These are phyloP conservation scores for Hydrocynus forskahlii DNA, from an alignment of 2,797 vertebrate genomes.

Conservation along the genomic window DNA sequence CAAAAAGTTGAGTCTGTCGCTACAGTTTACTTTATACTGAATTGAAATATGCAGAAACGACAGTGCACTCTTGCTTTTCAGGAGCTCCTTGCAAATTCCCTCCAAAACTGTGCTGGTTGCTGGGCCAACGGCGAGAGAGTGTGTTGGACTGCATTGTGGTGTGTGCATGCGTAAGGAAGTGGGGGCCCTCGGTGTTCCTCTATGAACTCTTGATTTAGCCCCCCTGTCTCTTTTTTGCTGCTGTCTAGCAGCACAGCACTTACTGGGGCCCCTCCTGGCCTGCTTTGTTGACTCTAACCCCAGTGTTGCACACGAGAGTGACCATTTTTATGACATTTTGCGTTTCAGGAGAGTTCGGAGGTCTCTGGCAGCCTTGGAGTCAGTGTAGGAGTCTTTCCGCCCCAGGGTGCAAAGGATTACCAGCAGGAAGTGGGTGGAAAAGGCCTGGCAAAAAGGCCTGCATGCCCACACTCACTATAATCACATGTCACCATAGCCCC, in stretches of 20 bases:
- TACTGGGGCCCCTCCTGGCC: neutral
- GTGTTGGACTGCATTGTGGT: slow-evolving; percentile 77
- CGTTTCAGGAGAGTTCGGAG: slow-evolving; percentile 10
- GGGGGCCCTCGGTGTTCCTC: slow-evolving; percentile 63
- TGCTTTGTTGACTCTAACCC: neutral
- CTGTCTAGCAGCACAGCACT: slow-evolving; percentile 6
- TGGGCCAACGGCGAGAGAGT: slow-evolving; percentile 78
- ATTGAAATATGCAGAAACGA: neutral
- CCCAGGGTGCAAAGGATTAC: slow-evolving; percentile 15
- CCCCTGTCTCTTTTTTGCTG: neutral
- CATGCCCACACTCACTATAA: slow-evolving; percentile 19
- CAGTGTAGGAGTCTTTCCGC: slow-evolving; percentile 22
- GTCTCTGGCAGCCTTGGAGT: slow-evolving; percentile 15
- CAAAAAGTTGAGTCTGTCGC: neutral
- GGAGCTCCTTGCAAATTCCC: slow-evolving; percentile 38
- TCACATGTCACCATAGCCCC: slow-evolving; percentile 20
- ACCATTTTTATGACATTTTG: neutral
- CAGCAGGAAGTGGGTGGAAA: slow-evolving; percentile 26
- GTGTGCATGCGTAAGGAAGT: slow-evolving; percentile 78
- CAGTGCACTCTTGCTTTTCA: slow-evolving; percentile 18
- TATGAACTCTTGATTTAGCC: slow-evolving; percentile 43
- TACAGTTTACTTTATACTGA: neutral
- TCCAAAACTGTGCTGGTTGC: slow-evolving; percentile 71
- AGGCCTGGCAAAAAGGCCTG: slow-evolving; percentile 14
- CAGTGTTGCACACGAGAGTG: neutral